Evolutionary conservation across 2,113 vertebrate genomes (phyloP).

Genomic region (Brachirus orientalis): DNA sequence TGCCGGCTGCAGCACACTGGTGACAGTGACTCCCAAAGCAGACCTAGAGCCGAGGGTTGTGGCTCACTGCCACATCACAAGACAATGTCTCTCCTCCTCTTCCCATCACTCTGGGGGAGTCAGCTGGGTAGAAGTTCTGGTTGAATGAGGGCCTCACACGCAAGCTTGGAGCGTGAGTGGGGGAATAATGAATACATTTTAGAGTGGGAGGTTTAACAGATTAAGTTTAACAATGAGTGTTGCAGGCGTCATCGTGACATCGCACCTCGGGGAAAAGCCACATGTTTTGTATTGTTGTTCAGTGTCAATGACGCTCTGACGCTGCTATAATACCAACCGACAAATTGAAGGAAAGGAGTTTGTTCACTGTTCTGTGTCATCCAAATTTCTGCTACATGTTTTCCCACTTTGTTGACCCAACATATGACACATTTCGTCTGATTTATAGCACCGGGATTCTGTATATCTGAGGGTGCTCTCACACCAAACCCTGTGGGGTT

Average conservation of each 20-base stretch:
- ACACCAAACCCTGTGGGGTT: no score
- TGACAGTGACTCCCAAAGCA: constrained; percentile 29
- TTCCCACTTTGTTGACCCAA: no score
- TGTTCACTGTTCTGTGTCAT: not conserved
- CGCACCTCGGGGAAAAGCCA: constrained; percentile 54
- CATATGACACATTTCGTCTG: no score
- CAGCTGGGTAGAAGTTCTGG: constrained; percentile 55
- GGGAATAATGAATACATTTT: constrained; percentile 47
- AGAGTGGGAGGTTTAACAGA: constrained; percentile 42
- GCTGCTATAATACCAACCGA: not conserved
- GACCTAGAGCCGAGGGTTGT: constrained; percentile 18
- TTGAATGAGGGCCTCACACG: constrained; percentile 56
- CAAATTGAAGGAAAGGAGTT: not conserved
- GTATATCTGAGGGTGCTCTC: no score
- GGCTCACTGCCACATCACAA: constrained; percentile 39
- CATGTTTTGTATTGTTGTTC: constrained; percentile 63
- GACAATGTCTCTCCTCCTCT: constrained; percentile 47
- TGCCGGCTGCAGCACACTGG: constrained; percentile 19
- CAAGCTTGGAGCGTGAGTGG: constrained; percentile 34
- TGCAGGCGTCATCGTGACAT: constrained; percentile 44
- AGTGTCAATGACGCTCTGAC: constrained; percentile 24
- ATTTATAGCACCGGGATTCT: no score
- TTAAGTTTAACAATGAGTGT: constrained; percentile 55
- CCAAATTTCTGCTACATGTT: no score
- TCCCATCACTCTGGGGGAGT: constrained; percentile 52